phyloP scores from a whole-genome alignment of 2,888 invertebrate genomes.

The Harpagoxenus sublaevis region DNA sequence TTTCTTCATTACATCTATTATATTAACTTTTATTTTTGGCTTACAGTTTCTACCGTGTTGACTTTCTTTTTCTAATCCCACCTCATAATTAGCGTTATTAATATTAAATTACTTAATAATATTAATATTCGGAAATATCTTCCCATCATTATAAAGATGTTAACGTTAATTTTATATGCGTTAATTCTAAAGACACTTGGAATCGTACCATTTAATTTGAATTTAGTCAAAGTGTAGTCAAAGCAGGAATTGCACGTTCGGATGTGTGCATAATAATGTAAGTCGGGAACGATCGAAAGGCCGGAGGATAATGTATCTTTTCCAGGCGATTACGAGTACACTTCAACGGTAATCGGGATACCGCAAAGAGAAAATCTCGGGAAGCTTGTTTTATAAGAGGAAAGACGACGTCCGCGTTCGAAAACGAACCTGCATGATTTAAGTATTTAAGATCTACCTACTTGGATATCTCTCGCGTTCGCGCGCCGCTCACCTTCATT shows the following conservation, averaged over 20 bases:
- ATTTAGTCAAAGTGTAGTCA: neutral
- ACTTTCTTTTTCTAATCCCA: neutral
- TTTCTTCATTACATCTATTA: neutral
- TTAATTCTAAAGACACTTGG: neutral
- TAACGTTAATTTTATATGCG: neutral
- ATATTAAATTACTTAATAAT: neutral
- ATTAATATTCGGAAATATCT: neutral
- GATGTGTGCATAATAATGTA: too few species aligned
- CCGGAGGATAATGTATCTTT: slow-evolving; percentile 24
- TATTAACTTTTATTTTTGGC: neutral
- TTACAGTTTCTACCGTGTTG: neutral
- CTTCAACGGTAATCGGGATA: neutral
- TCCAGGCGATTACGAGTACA: slow-evolving; percentile 1
- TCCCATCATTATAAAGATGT: neutral
- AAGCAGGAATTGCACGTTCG: neutral
- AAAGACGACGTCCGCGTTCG: neutral
- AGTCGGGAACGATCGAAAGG: neutral
- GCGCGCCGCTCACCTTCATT: slow-evolving; percentile 3
- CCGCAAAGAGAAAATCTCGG: neutral
- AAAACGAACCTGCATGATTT: neutral
- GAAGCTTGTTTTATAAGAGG: neutral
- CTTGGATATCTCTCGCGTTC: neutral
- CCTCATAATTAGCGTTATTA: neutral
- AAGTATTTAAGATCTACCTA: neutral
- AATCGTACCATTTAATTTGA: neutral